Evolutionary conservation across 2,113 vertebrate genomes (phyloP).

Genomic region (Columba janthina): DNA sequence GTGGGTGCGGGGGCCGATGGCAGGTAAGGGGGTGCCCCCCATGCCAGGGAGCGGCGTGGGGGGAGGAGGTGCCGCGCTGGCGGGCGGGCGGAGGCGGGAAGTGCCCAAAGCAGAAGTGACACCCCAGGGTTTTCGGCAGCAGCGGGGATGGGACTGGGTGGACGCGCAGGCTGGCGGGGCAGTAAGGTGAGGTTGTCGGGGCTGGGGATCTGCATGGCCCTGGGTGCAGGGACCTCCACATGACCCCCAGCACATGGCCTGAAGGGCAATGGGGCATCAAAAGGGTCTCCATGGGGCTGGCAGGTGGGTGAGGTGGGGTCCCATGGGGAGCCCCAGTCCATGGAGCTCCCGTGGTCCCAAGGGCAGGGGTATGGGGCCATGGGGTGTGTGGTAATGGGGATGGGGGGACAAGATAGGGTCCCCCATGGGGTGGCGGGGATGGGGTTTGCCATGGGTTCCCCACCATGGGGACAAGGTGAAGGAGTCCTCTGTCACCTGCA

Average conservation of each 20-base stretch:
- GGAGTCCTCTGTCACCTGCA: background rate
- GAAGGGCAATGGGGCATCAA: rapidly evolving
- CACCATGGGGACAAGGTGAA: background rate
- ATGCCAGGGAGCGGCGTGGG: rapidly evolving
- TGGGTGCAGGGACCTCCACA: rapidly evolving
- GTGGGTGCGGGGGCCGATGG: background rate
- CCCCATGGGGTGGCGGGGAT: background rate
- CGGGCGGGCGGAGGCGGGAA: background rate
- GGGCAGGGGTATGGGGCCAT: background rate
- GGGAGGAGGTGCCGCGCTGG: background rate
- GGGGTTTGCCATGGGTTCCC: background rate
- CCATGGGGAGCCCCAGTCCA: rapidly evolving
- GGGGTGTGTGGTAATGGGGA: background rate
- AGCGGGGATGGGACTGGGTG: rapidly evolving
- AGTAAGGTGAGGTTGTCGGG: background rate
- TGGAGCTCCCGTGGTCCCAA: background rate
- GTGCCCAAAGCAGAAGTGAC: slow-evolving; percentile 40
- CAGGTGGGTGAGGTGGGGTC: background rate
- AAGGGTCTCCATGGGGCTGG: background rate
- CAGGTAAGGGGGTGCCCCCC: slow-evolving; percentile 13
- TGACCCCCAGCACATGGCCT: background rate
- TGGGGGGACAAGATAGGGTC: background rate
- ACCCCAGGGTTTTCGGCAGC: background rate
- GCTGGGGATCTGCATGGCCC: background rate
- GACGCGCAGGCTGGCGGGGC: background rate